A percentile compares a stretch with the other conserved stretches of the same genome.
Conservation (phyloP, 92 coral and sea anemone species). For the Parazoanthus swiftii region DNA sequence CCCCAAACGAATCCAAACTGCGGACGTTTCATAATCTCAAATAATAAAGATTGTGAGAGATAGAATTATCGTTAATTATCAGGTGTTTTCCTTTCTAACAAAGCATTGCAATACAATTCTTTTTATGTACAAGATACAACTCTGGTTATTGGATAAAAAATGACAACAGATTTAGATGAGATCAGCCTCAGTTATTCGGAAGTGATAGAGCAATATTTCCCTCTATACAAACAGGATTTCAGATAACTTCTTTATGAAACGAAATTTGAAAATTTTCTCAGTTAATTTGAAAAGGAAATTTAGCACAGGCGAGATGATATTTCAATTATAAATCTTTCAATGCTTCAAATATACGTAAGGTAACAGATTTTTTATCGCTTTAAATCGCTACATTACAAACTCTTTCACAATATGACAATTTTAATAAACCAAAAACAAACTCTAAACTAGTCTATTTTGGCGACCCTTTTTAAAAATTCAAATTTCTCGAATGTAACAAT, state of each 20-base stretch:
- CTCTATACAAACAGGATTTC: background rate
- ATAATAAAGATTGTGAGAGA: background rate
- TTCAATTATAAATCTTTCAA: background rate
- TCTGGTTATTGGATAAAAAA: background rate
- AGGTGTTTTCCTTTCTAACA: background rate
- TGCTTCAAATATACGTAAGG: background rate
- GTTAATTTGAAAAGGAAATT: background rate
- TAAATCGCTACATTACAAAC: too few species aligned
- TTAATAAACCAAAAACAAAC: too few species aligned
- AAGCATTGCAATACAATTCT: slow-evolving; percentile 12
- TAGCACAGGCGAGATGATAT: background rate
- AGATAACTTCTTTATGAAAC: background rate
- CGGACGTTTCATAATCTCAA: background rate
- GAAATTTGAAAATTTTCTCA: too few species aligned
- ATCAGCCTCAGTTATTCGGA: background rate
- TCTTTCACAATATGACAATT: background rate
- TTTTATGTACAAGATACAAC: background rate
- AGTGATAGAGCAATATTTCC: background rate
- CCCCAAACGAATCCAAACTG: background rate
- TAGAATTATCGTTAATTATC: background rate
- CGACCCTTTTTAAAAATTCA: too few species aligned
- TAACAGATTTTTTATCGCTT: background rate
- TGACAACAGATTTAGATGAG: background rate
- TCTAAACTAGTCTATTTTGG: background rate
- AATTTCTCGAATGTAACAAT: too few species aligned